A percentile compares a stretch with the other conserved stretches of the same genome.
These are phyloP conservation scores for Chaetodon trifasciatus DNA, from an alignment of 2,797 vertebrate species.

Conservation along the genomic window DNA sequence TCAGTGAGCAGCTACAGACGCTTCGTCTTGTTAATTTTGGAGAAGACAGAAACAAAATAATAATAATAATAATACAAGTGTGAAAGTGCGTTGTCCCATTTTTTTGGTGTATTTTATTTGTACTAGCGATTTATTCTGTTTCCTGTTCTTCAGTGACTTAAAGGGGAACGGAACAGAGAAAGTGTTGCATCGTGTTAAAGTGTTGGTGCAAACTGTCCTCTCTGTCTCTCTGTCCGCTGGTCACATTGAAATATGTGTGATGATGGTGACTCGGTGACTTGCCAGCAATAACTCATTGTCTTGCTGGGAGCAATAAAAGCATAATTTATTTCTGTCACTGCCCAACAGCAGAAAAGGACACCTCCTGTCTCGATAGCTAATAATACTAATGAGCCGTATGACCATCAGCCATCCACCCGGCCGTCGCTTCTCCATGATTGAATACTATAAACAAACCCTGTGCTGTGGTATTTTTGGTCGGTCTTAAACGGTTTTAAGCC, in stretches of 20 bases:
- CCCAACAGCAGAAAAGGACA: slow-evolving; percentile 54
- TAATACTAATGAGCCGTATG: slow-evolving; percentile 67
- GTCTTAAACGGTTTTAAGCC: slow-evolving; percentile 15
- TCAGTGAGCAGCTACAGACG: no score
- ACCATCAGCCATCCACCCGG: slow-evolving; percentile 38
- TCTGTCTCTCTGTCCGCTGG: no score
- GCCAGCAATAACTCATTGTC: slow-evolving; percentile 60
- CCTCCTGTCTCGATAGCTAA: slow-evolving; percentile 59
- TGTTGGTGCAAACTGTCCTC: background rate
- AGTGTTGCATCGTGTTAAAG: background rate
- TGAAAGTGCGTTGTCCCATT: no score
- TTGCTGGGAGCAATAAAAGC: slow-evolving; percentile 49
- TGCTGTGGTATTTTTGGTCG: slow-evolving; percentile 6
- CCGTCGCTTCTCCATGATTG: slow-evolving; percentile 37
- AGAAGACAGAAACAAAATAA: background rate
- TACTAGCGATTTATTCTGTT: background rate
- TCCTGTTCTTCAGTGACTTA: background rate
- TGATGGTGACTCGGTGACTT: slow-evolving; percentile 15
- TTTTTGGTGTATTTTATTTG: background rate
- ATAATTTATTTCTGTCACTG: slow-evolving; percentile 70
- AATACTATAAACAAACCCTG: slow-evolving; percentile 29
- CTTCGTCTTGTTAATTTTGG: no score
- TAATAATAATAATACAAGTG: background rate
- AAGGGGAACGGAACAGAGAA: no score
- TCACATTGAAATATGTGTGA: slow-evolving; percentile 3